A percentile compares a stretch with the other conserved stretches of the same genome.
Evolutionary conservation across 1,140 invertebrate genomes (phyloP).

Genomic region (Coelopa frigida): DNA sequence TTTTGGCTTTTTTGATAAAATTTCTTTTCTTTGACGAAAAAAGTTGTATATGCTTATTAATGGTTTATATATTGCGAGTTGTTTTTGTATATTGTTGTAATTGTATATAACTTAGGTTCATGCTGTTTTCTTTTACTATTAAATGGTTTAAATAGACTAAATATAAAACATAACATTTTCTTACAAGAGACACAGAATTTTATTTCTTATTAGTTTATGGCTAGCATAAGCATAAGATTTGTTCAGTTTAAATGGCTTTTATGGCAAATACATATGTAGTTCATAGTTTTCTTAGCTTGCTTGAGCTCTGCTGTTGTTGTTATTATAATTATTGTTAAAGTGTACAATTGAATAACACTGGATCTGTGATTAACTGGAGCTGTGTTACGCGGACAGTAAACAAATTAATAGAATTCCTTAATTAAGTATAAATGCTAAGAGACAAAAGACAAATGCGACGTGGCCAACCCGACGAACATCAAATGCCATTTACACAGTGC

Average conservation of each 20-base stretch:
- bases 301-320: no score
- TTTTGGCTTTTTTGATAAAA: conserved; percentile 5
- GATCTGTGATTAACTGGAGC: no score
- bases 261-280: background rate
- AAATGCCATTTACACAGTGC: conserved; percentile 46
- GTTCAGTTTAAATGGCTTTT: conserved; percentile 2
- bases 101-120: background rate
- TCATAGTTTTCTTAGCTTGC: background rate
- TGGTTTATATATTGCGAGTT: background rate
- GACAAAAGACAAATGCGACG: background rate
- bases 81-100: background rate
- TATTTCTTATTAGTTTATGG: no score
- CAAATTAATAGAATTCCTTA: conserved; percentile 1
- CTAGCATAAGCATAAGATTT: no score
- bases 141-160: background rate
- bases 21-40: background rate
- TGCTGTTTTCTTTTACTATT: background rate
- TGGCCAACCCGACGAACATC: background rate
- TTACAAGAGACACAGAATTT: conserved; percentile 3
- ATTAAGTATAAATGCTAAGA: conserved; percentile 10
- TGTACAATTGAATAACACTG: no score
- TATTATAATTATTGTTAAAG: no score
- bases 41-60: background rate
- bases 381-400: conserved; percentile 1
- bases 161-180: conserved; percentile 10